phyloP scores from a whole-genome alignment of 2,113 vertebrate genomes.

The Noctilio leporinus region DNA sequence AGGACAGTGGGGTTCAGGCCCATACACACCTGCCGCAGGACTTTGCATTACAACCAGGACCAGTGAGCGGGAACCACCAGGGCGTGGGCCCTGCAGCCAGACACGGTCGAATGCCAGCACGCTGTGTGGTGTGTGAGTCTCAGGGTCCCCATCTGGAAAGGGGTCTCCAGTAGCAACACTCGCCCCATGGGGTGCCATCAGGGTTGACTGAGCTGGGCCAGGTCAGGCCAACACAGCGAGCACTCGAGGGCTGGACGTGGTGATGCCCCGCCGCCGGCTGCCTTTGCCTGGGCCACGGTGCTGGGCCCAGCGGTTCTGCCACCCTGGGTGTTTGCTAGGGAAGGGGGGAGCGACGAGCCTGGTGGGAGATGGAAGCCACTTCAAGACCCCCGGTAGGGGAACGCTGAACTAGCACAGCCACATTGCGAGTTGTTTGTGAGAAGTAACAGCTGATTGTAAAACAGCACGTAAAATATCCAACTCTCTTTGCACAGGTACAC shows the following conservation, averaged over 20 bases:
- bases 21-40: background rate
- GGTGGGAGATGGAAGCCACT: background rate
- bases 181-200: background rate
- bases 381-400: background rate
- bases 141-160: background rate
- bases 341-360: background rate
- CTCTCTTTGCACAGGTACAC: no score
- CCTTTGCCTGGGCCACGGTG: background rate
- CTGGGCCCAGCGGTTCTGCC: background rate
- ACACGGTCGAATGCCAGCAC: background rate
- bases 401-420: accelerated
- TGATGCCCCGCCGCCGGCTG: accelerated
- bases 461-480: background rate
- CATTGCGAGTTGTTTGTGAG: accelerated
- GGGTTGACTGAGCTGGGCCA: background rate
- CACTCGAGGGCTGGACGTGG: no score
- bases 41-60: background rate
- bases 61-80: background rate
- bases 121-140: background rate
- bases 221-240: background rate
- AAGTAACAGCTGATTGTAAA: background rate
- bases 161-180: background rate
- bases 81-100: background rate
- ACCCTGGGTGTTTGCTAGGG: background rate
- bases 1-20: background rate